Evolutionary conservation across 2,888 invertebrate genomes (phyloP), one percentile per base, ranked within the genome.

Genomic region (Erebia ligea): DNA sequence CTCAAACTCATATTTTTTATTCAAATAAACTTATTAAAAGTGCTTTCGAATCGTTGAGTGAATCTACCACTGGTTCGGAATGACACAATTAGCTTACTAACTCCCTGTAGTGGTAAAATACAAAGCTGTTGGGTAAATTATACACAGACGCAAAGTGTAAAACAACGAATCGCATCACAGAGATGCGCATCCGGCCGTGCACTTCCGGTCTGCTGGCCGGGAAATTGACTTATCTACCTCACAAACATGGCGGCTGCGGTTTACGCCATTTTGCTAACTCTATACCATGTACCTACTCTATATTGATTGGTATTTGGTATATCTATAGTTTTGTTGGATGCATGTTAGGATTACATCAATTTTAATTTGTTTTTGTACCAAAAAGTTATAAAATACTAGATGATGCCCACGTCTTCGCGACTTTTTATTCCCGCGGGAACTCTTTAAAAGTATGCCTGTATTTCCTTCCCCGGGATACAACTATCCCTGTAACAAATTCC

Each of bases 211-310:
- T 64, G 58, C 15, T 79, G 79, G 77, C 56, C 76, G 77, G 78
- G 77, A 78, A 81, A 83, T 83, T 77, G 79, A 82, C 78, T 78
- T 79, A 79, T 77, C 77, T 77, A 75, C 76, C 76, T 79, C 77
- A 73, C 76, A 61, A 64, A 64, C 48, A 42, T 62, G 62, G 57
- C 69, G 45, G 69, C 74, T 57, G 66, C 5, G 66, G 66, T 66
- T 66, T 66, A 56, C 66, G 66, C 66, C 42, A 57, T 19, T 45
- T 9, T 65, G 65, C 15, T 66, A 17, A 13, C 25, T 19, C 9
- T n/a, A 42, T 40, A 1, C 15, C 17, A 34, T 34, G 10, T 13
- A 17, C 11, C 8, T 11, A 15, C 15, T 17, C 13, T 45, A 11
- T 21, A 9, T 25, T 6, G 34, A 34, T 34, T 34, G 34, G 34